These are phyloP conservation scores for Sylvicola cinctus DNA, from an alignment of 2,888 invertebrate species.

Conservation along the genomic window DNA sequence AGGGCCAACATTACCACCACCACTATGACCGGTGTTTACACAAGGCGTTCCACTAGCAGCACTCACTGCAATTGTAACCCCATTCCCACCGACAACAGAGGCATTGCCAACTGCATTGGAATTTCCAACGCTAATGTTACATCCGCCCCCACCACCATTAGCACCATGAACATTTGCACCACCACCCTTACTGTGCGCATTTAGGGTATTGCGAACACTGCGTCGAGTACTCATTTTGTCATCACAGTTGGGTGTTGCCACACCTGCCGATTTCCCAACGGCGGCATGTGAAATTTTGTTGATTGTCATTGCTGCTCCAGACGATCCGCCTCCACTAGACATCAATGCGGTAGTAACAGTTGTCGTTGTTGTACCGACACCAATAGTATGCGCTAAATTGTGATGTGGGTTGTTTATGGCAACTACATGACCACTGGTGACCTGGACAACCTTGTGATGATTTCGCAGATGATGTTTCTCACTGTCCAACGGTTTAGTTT, in stretches of 20 bases:
- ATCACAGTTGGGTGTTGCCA: slow-evolving; percentile 12
- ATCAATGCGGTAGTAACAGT: not conserved
- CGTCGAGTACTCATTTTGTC: slow-evolving; percentile 34
- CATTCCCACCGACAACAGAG: not conserved
- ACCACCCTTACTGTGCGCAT: too few species aligned
- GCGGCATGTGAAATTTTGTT: not conserved
- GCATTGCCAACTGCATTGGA: not conserved
- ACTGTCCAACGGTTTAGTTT: slow-evolving; percentile 4
- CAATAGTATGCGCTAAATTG: too few species aligned
- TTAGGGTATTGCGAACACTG: slow-evolving; percentile 24
- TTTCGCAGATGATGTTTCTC: slow-evolving; percentile 1
- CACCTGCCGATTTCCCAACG: slow-evolving; percentile 4
- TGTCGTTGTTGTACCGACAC: too few species aligned
- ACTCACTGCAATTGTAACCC: not conserved
- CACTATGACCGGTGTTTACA: too few species aligned
- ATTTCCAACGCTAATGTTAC: not conserved
- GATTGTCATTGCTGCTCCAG: not conserved
- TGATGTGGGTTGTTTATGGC: too few species aligned
- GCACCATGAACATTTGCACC: slow-evolving; percentile 1
- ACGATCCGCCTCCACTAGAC: not conserved
- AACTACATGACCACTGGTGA: too few species aligned
- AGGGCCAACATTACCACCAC: too few species aligned
- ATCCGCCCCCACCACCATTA: not conserved
- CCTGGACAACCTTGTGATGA: too few species aligned
- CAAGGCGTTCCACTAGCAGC: too few species aligned